Conservation (phyloP, 1,140 invertebrate species). For the Cecropterus lyciades region DNA sequence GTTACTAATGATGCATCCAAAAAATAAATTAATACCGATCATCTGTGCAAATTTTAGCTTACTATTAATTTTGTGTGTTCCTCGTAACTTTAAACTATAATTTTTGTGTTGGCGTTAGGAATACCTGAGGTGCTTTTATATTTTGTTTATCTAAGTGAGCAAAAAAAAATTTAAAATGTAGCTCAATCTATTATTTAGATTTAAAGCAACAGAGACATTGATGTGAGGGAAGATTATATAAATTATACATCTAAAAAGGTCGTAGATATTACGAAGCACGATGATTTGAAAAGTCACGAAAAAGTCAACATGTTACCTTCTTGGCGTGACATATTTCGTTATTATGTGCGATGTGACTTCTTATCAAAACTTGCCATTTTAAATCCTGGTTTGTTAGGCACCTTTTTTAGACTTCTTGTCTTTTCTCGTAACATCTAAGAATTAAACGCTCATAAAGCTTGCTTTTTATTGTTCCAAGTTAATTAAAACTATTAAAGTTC, state of each 20-base stretch:
- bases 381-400: constrained; percentile 18
- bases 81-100: no score
- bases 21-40: no score
- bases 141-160: no score
- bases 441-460: constrained; percentile 10
- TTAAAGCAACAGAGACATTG: constrained; percentile 16
- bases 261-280: constrained; percentile 24
- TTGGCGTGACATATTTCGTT: constrained; percentile 27
- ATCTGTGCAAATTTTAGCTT: no score
- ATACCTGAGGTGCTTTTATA: no score
- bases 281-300: constrained; percentile 10
- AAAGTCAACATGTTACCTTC: constrained; percentile 3
- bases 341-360: constrained; percentile 31
- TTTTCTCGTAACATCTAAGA: constrained; percentile 2
- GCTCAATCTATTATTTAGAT: constrained; percentile 13
- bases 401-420: constrained; percentile 1
- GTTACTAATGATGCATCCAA: no score
- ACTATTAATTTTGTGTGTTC: no score
- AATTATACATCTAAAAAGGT: constrained; percentile 31
- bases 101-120: no score
- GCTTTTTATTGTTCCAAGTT: neutral
- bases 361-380: constrained; percentile 31
- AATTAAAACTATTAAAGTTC: no score
- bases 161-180: no score
- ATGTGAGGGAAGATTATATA: constrained; percentile 8